Base-by-base conservation (phyloP, 2,113 vertebrate genomes). In the Cyprinodon tularosa region DNA sequence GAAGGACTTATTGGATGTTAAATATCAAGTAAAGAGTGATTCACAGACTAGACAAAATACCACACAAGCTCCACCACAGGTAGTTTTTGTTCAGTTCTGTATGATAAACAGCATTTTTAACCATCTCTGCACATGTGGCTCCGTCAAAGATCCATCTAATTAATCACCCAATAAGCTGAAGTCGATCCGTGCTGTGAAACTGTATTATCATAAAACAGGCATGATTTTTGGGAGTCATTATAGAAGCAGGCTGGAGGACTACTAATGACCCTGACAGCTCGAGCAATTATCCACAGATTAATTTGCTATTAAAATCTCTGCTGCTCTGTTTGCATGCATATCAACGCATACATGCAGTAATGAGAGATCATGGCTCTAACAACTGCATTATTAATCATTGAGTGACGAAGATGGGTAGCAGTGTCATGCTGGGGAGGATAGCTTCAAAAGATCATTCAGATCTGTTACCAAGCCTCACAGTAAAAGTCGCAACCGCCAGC, bases 271-370 rank as follows among this genome's bases (percentile, higher is more conserved):
- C 83, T 42, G 40, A 74, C 80, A 86, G 61, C 76, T 42, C 48
- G 38, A 5, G 77, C 66, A 88, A 91, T 89, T 90, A 82, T 65
- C 76, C 68, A 69, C 71, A 88, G 74, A 91, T 91, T 89, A 83
- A 80, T 88, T 80, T 12, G 12, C 76, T 73, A 82, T 86, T 84
- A 84, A 74, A 74, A 71, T 71, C 38, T 76, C 75, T 53, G 70
- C 36, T 50, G 67, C 72, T 66, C 71, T 71, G 78, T 86, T 84
- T 76, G 82, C 74, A 81, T 74, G 72, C 81, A 83, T 79, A 82
- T 74, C 73, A 68, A 84, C 71, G 48, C 71, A 78, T 79, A n/a
- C 66, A 17, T 66, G 80, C 44, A 57, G 69, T 88, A 91, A 91
- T 84, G 79, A 78, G 66, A 86, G 83, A 84, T 77, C 68, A 61